Evolutionary conservation across 2,888 invertebrate species (phyloP).

Genomic region (Cephus pulcher): DNA sequence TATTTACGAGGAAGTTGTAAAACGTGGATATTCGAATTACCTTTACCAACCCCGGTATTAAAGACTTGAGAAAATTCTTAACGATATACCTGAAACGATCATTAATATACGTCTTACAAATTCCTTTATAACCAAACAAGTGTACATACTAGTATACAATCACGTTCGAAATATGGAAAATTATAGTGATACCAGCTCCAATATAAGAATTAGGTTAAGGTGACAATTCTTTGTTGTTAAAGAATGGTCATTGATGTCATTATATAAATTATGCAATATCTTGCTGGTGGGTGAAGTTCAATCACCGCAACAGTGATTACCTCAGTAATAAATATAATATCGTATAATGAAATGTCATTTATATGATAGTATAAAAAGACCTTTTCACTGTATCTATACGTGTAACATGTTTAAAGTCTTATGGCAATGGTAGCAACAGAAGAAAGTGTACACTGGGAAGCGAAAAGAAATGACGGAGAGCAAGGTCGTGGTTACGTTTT

Average conservation of each 20-base stretch:
- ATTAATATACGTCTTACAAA: neutral
- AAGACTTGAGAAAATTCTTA: neutral
- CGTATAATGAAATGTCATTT: neutral
- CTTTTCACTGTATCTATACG: neutral
- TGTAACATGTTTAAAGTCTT: neutral
- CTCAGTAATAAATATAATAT: neutral
- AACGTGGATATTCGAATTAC: neutral
- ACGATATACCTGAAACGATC: neutral
- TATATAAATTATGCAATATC: neutral
- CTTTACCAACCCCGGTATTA: neutral
- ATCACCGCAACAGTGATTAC: neutral
- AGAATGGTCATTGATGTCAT: neutral
- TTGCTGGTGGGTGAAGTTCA: neutral
- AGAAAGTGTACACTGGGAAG: neutral
- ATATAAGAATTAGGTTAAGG: neutral
- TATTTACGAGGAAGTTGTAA: conserved; percentile 43
- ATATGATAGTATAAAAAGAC: neutral
- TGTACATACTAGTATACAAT: neutral
- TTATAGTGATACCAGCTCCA: neutral
- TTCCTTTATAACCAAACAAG: neutral
- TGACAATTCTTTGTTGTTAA: neutral
- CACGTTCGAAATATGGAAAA: neutral
- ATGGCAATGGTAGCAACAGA: neutral
- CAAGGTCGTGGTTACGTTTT: neutral
- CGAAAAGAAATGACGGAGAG: neutral